A percentile compares a stretch with the other conserved stretches of the same genome.
Conservation (phyloP, 2,797 vertebrate species). For the Crenichthys baileyi region DNA sequence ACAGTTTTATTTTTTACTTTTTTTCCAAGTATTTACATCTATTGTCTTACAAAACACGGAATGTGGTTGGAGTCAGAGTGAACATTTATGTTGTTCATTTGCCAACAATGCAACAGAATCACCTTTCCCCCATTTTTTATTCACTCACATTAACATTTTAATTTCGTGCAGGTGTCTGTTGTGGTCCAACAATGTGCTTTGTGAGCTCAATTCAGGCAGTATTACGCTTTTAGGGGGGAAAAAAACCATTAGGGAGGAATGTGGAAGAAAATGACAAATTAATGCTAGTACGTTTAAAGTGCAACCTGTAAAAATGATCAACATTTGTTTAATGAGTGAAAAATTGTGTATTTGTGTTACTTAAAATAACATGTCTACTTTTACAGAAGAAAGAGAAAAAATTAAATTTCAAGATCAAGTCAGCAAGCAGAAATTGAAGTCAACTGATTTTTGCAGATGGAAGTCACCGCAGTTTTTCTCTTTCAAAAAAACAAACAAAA, state of each 20-base stretch:
- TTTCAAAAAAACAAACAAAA: too few species aligned
- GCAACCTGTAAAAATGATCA: constrained; percentile 44
- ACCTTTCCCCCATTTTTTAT: constrained; percentile 22
- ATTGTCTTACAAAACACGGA: constrained; percentile 74
- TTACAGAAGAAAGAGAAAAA: not conserved
- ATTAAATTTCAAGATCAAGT: too few species aligned
- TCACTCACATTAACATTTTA: constrained; percentile 40
- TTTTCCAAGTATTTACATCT: constrained; percentile 74
- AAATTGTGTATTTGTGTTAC: not conserved
- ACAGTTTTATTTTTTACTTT: constrained; percentile 73
- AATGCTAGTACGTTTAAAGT: constrained; percentile 13
- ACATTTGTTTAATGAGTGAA: constrained; percentile 26
- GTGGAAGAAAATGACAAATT: constrained; percentile 52
- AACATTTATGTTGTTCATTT: constrained; percentile 28
- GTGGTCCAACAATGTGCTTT: constrained; percentile 59
- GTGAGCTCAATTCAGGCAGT: constrained; percentile 77
- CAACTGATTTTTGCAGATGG: too few species aligned
- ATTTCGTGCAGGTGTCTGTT: constrained; percentile 51
- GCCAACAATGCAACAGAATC: constrained; percentile 36
- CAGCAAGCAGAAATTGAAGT: too few species aligned
- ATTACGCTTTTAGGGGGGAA: constrained; percentile 57
- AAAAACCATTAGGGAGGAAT: constrained; percentile 43
- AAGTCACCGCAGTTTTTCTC: too few species aligned
- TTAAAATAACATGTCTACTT: not conserved
- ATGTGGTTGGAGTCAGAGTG: constrained; percentile 59